Evolutionary conservation across 1,140 invertebrate species (phyloP), one percentile per base, ranked within the genome.

Genomic region (Drosophila takahashii): DNA sequence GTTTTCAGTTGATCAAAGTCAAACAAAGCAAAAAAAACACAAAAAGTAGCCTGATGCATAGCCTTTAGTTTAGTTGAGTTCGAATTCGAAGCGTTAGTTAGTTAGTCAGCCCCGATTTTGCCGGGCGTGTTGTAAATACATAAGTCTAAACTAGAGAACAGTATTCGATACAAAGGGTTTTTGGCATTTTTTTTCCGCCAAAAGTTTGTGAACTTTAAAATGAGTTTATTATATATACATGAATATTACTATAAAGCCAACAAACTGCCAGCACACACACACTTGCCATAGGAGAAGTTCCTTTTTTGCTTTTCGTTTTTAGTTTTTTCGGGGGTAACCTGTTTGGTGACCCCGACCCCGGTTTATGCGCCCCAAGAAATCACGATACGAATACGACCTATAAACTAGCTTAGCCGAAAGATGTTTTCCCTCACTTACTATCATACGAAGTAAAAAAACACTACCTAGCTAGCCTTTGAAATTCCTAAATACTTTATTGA

Each of bases 391-490:
- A 45, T 15, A 36, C 57, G 39, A 61, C 27, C 39, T 44, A 13
- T 29, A 22, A 16, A 5, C 29, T 27, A 45, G 58, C 45, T 48
- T 48, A n/a, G 11, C 45, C 26, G 3, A 9, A 48, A 15, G 45
- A 13, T 8, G 27, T 27, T 15, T 39, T 18, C 52, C 26, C 10
- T 26, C 4, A 16, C 11, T 32, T 45, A 47, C 26, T 29, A 11
- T 27, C 13, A 56, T 58, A 52, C 39, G 3, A 61, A 44, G 47
- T 18, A 27, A 8, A 29, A 27, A 47, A 47, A 26, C 26, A 15
- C 7, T 44, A 44, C 37, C 58, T 87, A 87, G 83, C 83, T 87
- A 87, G 83, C 69, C 65, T 79, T 79, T 83, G 47, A 79, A 79
- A 76, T 87, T 83, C 62, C 48, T 41, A 47, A 32, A 58, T 72